Conservation (phyloP, 2,797 vertebrate genomes). For the Carduelis carduelis region DNA sequence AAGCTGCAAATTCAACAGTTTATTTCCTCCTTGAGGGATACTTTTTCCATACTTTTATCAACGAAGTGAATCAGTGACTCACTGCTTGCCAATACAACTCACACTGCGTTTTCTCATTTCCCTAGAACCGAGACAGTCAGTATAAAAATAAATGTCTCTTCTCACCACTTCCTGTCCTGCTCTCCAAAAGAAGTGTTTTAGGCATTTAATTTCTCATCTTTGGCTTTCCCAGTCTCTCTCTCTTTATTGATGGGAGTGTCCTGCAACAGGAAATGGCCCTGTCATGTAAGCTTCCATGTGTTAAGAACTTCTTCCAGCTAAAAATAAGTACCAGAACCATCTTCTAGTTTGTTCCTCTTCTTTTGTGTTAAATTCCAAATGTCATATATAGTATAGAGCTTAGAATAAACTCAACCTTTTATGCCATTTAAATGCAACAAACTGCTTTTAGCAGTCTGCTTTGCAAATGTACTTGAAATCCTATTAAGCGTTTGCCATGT, state of each 20-base stretch:
- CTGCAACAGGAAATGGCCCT: not conserved
- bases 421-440: constrained; percentile 21
- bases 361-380: constrained; percentile 29
- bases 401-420: constrained; percentile 36
- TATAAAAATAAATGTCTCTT: constrained; percentile 32
- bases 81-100: constrained; percentile 26
- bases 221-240: not conserved
- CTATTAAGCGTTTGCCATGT: not conserved
- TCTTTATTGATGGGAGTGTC: not conserved
- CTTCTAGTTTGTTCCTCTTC: not conserved
- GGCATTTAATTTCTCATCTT: not conserved
- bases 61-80: constrained; percentile 32
- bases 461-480: not conserved
- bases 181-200: not conserved
- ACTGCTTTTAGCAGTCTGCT: not conserved
- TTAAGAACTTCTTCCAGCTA: not conserved
- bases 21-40: not conserved
- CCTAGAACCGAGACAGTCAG: not conserved
- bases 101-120: constrained; percentile 3
- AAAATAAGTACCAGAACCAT: not conserved
- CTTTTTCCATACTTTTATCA: constrained; percentile 12
- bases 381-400: not conserved
- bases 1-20: not conserved
- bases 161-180: constrained; percentile 17
- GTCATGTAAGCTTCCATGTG: not conserved